A percentile compares a stretch with the other conserved stretches of the same genome.
Conservation (phyloP, 1,140 invertebrate species). For the Drosophila aff. region DNA sequence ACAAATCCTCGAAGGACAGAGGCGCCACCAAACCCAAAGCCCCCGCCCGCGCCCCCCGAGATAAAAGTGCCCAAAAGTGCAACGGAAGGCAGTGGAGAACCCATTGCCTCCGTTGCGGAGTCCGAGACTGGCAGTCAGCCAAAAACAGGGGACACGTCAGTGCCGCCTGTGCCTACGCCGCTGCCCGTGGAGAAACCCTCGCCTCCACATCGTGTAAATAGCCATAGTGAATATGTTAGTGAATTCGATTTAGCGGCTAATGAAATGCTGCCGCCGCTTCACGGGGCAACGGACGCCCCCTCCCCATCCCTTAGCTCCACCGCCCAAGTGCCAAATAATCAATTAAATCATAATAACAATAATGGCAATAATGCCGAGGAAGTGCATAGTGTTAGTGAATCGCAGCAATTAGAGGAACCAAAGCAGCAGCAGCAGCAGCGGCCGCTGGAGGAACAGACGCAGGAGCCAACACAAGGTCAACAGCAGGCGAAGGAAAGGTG, state of each 20-base stretch:
- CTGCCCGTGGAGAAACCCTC: constrained; percentile 7
- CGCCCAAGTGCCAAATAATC: constrained; percentile 74
- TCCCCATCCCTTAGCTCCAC: constrained; percentile 23
- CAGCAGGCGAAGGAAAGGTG: constrained; percentile 43
- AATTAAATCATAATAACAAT: constrained; percentile 59
- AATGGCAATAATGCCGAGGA: constrained; percentile 33
- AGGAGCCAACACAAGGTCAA: constrained; percentile 14
- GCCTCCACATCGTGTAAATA: constrained; percentile 60
- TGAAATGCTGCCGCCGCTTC: constrained; percentile 24
- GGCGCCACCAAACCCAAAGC: constrained; percentile 27
- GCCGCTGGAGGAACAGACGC: neutral
- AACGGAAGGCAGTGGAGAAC: constrained; percentile 16
- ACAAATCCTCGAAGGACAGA: constrained; percentile 2
- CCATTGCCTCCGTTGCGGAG: constrained; percentile 17
- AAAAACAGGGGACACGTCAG: constrained; percentile 71
- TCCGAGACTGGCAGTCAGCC: constrained; percentile 43
- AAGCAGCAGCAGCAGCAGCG: constrained; percentile 24
- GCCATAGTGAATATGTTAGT: constrained; percentile 55
- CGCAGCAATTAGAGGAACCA: constrained; percentile 43
- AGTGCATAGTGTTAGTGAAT: constrained; percentile 49
- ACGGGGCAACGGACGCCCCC: constrained; percentile 1
- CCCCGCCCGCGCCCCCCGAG: constrained; percentile 23
- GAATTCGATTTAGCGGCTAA: constrained; percentile 49
- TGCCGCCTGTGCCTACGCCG: constrained; percentile 34
- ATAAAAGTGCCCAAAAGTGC: constrained; percentile 9